Evolutionary conservation across 2,797 vertebrate species (phyloP).

Genomic region (Hylomyscus alleni): DNA sequence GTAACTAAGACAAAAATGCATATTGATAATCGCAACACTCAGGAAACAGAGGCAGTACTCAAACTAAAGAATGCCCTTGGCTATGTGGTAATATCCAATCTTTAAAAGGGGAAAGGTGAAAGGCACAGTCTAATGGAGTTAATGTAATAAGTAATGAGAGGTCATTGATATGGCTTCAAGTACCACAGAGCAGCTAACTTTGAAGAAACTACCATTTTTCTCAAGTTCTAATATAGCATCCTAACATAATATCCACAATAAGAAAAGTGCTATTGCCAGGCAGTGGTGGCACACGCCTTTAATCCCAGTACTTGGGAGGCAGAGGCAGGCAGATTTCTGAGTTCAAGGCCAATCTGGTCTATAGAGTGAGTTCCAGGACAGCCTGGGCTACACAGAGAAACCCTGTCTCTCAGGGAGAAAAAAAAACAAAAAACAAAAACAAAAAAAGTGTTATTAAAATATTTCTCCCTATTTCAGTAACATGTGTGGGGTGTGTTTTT

Average conservation of each 20-base stretch:
- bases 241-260: constrained; percentile 37
- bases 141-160: constrained; percentile 28
- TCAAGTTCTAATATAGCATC: background rate
- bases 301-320: too few species aligned
- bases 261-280: background rate
- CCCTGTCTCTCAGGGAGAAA: too few species aligned
- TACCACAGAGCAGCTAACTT: constrained; percentile 27
- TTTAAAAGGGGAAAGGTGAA: background rate
- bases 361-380: too few species aligned
- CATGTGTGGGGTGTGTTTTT: too few species aligned
- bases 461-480: background rate
- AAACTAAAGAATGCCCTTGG: background rate
- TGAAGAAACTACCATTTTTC: constrained; percentile 39
- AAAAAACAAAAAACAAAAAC: background rate
- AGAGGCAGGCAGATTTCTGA: too few species aligned
- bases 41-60: background rate
- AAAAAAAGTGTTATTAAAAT: constrained; percentile 42
- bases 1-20: background rate
- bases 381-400: too few species aligned
- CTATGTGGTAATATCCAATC: background rate
- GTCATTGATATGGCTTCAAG: constrained; percentile 16
- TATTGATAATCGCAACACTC: background rate
- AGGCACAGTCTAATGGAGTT: constrained; percentile 5
- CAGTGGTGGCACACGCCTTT: too few species aligned
- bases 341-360: too few species aligned